phyloP scores from a whole-genome alignment of 37 sponge, comb jelly and placozoan genomes.

The Oscarella lobularis region DNA sequence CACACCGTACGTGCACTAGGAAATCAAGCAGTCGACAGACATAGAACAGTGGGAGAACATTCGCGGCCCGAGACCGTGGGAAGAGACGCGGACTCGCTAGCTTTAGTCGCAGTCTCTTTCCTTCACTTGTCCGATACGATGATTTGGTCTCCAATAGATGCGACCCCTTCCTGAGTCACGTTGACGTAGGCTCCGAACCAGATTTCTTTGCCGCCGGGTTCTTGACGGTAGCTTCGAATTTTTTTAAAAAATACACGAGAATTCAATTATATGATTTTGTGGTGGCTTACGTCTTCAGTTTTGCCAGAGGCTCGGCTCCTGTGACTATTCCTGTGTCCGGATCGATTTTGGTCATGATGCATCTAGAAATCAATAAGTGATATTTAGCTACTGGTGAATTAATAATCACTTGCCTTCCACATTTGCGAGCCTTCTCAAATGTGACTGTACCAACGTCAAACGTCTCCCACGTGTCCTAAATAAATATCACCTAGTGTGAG shows the following conservation, averaged over 20 bases:
- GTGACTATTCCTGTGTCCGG: slow-evolving; percentile 16
- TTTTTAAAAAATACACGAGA: no score
- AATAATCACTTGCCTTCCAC: no score
- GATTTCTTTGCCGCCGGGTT: no score
- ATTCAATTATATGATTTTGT: no score
- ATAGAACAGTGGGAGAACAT: slow-evolving; percentile 72
- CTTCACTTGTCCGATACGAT: no score
- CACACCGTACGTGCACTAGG: not conserved
- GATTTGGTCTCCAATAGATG: no score
- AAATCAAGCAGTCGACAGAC: slow-evolving; percentile 26
- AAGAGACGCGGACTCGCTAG: no score
- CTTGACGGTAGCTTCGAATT: no score
- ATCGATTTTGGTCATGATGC: slow-evolving; percentile 24
- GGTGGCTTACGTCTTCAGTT: slow-evolving; percentile 8
- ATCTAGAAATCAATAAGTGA: not conserved
- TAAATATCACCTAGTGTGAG: not conserved
- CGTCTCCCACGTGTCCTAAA: not conserved
- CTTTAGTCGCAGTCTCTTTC: no score
- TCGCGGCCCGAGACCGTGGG: slow-evolving; percentile 59
- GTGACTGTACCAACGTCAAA: slow-evolving; percentile 3
- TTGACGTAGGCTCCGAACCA: no score
- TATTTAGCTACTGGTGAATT: not conserved
- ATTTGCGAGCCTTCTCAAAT: not conserved
- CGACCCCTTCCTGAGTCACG: no score
- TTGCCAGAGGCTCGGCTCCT: slow-evolving; percentile 21